Evolutionary conservation across 2,797 vertebrate species (phyloP), one percentile per base, ranked within the genome.

Genomic region (Octomys mimax): DNA sequence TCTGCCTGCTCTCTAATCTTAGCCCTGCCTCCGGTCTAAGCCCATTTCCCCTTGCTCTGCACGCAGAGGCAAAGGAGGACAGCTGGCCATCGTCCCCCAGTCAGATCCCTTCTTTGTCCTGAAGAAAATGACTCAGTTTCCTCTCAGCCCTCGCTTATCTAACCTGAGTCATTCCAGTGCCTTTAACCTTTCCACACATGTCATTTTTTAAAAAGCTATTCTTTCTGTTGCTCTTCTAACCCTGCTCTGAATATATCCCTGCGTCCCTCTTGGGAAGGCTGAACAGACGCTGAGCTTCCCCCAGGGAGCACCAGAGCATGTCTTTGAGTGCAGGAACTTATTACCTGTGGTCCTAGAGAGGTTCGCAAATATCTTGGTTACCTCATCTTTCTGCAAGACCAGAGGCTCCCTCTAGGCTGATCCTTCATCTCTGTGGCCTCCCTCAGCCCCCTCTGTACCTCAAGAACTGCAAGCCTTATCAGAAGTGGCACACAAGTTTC

Each of bases 1-100:
- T 96, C 97, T 98, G 93, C 93, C 97, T 97, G 91, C 96, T 97
- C 97, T 97, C 98, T 98, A 97, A 97, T 97, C 97, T 97, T 98
- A 97, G 97, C 94, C 92, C 97, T 97, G 94, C 95, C 97, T 97
- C 96, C 93, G 95, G 95, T 96, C 97, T 97, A 85, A 97, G 96
- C 97, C 97, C 96, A 26, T 94, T 93, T 97, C 96, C 96, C 97
- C 92, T 95, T 95, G 96, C 94, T 96, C 92, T 33, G 68, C 84
- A 36, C 0, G 68, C 94, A 95, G 92, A 97, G 96, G 93, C 96
- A 96, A 75, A 59, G 64, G 84, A 95, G 97, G 97, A 97, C 95
- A 97, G 96, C 96, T 97, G 97, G 96, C 80, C 96, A 62, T 93
- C 97, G 93, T 42, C 95, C 96, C 93, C 96, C 94, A 42, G 91